These are phyloP conservation scores for Orchesella cincta DNA, from an alignment of 1,140 invertebrate genomes.

Conservation along the genomic window DNA sequence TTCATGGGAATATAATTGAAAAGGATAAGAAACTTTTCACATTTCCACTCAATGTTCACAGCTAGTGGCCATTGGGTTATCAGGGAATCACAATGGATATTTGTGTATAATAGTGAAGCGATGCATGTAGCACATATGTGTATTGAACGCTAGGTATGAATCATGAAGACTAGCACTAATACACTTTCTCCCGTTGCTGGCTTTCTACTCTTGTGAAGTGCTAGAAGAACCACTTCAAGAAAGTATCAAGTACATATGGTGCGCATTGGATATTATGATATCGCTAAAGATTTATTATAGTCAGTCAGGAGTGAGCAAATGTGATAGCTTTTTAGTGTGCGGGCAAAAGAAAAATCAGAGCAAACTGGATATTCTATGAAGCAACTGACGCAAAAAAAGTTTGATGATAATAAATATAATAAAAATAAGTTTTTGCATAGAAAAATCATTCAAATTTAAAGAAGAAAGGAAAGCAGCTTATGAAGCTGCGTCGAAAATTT, in stretches of 20 bases:
- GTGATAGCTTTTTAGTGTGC: not conserved
- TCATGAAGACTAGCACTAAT: no score
- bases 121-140: no score
- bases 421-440: not conserved
- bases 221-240: not conserved
- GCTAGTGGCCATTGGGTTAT: not conserved
- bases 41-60: not conserved
- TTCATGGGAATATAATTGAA: conserved; percentile 22
- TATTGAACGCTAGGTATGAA: no score
- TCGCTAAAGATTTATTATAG: not conserved
- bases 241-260: not conserved
- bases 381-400: not conserved
- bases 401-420: not conserved
- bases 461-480: not conserved
- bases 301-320: not conserved
- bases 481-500: no score
- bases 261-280: not conserved
- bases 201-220: not conserved
- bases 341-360: not conserved
- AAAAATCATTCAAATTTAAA: not conserved
- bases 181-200: no score
- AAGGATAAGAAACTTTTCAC: conserved; percentile 15
- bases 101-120: not conserved
- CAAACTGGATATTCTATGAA: not conserved
- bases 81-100: conserved; percentile 4